phyloP scores from a whole-genome alignment of 2,888 invertebrate species.

The Drosophila mercatorum region DNA sequence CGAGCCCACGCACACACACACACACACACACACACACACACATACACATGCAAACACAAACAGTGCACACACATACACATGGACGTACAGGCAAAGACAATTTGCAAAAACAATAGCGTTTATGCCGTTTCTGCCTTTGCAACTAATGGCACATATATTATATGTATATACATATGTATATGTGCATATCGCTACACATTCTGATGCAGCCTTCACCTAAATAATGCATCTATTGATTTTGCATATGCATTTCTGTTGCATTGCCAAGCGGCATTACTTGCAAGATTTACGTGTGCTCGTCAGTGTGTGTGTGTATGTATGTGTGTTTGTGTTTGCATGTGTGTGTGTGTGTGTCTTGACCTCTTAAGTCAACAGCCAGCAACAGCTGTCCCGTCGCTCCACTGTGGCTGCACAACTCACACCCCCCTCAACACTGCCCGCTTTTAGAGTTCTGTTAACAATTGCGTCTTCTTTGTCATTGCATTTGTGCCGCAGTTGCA shows the following conservation, averaged over 20 bases:
- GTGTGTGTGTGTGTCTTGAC: conserved; percentile 30
- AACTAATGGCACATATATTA: conserved; percentile 16
- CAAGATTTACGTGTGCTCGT: conserved; percentile 24
- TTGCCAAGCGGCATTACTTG: conserved; percentile 60
- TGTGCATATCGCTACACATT: conserved; percentile 16
- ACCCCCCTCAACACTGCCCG: neutral
- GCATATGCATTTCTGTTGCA: conserved; percentile 50
- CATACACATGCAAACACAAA: conserved; percentile 5
- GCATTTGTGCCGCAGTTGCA: conserved; percentile 20
- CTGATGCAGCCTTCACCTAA: conserved; percentile 70
- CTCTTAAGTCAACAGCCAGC: conserved; percentile 47
- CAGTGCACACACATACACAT: conserved; percentile 1
- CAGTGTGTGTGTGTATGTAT: conserved; percentile 8
- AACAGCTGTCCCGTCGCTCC: conserved; percentile 63
- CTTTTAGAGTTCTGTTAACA: conserved; percentile 18
- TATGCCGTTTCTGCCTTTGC: conserved; percentile 30
- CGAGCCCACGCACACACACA: conserved; percentile 26
- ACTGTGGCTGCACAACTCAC: conserved; percentile 25
- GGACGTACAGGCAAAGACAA: conserved; percentile 23
- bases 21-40: conserved; percentile 16
- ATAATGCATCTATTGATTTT: conserved; percentile 70
- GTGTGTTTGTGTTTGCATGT: conserved; percentile 15
- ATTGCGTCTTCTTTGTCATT: conserved; percentile 35
- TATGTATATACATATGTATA: neutral
- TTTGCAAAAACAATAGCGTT: conserved; percentile 46